A percentile compares a stretch with the other conserved stretches of the same genome.
These are phyloP conservation scores for Halcyon chelicuti DNA, from an alignment of 2,797 vertebrate species.

Conservation along the genomic window DNA sequence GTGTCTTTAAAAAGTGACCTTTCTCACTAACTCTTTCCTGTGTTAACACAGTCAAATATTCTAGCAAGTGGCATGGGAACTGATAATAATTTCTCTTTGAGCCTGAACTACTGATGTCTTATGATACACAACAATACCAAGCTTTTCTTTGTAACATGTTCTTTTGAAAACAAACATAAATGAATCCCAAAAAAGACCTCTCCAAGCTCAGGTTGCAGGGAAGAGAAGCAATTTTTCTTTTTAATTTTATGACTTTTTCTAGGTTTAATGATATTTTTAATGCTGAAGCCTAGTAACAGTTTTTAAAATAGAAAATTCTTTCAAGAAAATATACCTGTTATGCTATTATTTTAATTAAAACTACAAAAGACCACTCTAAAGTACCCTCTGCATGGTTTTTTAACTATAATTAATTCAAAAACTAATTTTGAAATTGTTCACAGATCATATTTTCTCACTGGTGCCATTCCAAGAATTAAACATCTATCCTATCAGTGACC, in stretches of 20 bases:
- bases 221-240: neutral
- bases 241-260: neutral
- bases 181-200: neutral
- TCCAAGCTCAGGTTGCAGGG: neutral
- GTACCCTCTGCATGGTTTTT: neutral
- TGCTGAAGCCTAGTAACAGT: neutral
- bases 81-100: neutral
- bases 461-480: neutral
- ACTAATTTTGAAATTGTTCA: neutral
- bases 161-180: neutral
- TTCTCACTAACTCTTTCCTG: neutral
- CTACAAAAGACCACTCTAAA: neutral
- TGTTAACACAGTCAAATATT: neutral
- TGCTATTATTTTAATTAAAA: neutral
- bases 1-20: neutral
- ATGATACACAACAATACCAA: neutral
- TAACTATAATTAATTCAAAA: neutral
- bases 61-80: neutral
- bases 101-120: neutral
- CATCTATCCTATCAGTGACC: neutral
- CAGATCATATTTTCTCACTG: neutral
- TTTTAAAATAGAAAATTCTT: neutral
- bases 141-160: neutral
- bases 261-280: neutral
- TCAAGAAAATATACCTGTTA: neutral